Evolutionary conservation across 2,797 vertebrate species (phyloP).

Genomic region (Chelmon rostratus): DNA sequence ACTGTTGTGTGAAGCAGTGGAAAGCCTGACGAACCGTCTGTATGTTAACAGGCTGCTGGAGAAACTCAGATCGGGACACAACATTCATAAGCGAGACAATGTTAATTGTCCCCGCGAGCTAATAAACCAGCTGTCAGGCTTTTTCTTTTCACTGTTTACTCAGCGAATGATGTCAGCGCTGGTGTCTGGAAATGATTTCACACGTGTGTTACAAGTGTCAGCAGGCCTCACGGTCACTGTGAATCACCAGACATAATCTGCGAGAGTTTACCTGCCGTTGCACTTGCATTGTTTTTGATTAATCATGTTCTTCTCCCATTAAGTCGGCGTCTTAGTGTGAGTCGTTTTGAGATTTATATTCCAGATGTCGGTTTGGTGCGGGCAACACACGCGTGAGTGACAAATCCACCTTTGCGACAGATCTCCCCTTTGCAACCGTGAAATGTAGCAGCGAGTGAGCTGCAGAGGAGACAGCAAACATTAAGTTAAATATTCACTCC

Average conservation of each 20-base stretch:
- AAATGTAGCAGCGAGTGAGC: background rate
- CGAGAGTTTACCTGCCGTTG: conserved; percentile 10
- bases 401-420: background rate
- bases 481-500: conserved; percentile 65
- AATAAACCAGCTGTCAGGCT: conserved; percentile 63
- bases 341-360: background rate
- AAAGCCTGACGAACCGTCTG: conserved; percentile 28
- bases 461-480: conserved; percentile 44
- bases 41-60: conserved; percentile 9
- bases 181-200: conserved; percentile 63
- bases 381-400: background rate
- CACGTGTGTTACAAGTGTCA: conserved; percentile 19
- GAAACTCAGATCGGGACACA: conserved; percentile 8
- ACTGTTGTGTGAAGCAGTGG: conserved; percentile 2
- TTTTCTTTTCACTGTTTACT: conserved; percentile 28
- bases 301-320: background rate
- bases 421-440: background rate
- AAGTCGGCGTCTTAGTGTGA: background rate
- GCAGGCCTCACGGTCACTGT: conserved; percentile 31
- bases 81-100: conserved; percentile 38
- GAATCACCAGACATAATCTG: conserved; percentile 30
- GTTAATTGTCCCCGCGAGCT: conserved; percentile 28
- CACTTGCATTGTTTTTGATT: background rate
- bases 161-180: conserved; percentile 55
- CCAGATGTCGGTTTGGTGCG: background rate